Evolutionary conservation across 2,888 invertebrate species (phyloP).

Genomic region (Melangyna quadrimaculata): DNA sequence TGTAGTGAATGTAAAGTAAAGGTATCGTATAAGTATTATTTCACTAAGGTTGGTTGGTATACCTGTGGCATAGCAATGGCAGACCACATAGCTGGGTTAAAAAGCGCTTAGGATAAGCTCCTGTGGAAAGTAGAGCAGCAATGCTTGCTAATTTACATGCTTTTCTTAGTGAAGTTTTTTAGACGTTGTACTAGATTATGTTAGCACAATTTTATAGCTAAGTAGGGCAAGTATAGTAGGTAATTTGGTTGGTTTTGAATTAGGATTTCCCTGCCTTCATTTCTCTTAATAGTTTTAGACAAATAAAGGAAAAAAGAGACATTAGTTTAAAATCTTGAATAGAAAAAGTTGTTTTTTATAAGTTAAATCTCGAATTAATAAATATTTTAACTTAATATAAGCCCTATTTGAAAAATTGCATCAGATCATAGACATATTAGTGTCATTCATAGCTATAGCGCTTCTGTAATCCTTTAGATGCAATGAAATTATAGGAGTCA

Average conservation of each 20-base stretch:
- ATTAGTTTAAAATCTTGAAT: too few species aligned
- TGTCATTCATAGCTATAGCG: too few species aligned
- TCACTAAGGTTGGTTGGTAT: not conserved
- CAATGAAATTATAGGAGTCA: too few species aligned
- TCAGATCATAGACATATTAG: too few species aligned
- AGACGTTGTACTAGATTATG: constrained; percentile 4
- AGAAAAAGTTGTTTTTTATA: too few species aligned
- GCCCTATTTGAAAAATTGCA: too few species aligned
- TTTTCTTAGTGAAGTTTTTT: constrained; percentile 8
- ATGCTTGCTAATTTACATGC: constrained; percentile 47
- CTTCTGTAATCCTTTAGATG: too few species aligned
- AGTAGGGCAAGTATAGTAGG: constrained; percentile 1
- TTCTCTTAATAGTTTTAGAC: too few species aligned
- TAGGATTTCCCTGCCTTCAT: not conserved
- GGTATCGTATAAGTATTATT: too few species aligned
- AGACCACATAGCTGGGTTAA: constrained; percentile 1
- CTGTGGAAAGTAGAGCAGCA: constrained; percentile 34
- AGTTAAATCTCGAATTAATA: too few species aligned
- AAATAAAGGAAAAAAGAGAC: too few species aligned
- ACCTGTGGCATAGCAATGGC: constrained; percentile 38
- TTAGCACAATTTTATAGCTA: not conserved
- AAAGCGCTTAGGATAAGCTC: constrained; percentile 34
- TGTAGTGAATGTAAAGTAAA: not conserved
- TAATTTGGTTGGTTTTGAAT: not conserved
- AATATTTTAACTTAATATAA: too few species aligned